Base-by-base conservation (phyloP, 2,888 invertebrate genomes). In the Drosophila paracracens region DNA sequence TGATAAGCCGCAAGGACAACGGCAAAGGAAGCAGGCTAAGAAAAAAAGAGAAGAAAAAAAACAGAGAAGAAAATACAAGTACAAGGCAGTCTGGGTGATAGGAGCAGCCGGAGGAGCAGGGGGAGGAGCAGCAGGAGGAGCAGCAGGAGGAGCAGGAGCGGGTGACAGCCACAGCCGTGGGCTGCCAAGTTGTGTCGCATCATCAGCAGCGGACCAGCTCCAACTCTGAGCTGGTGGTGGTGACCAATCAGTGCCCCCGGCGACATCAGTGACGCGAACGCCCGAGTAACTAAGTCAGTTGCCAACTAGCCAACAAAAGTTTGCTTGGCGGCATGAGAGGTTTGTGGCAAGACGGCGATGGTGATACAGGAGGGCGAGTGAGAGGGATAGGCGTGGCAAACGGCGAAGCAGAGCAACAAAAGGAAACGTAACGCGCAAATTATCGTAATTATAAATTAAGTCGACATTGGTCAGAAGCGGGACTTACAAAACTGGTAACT, bases 1-100 rank as follows among this genome's bases (percentile, higher is more conserved):
- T 88, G 88, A 89, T 89, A 89, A 89, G 91, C 91, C 88, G 89
- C 91, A 89, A 91, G 86, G 90, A 89, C 89, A 90, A 82, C 90
- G 86, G 59, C 69, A 73, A 58, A 64, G 56, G 48, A 54, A 58
- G 60, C 50, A 36, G 46, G 50, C 31, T 31, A 43, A 10, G 13
- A 40, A 31, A n/a, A n/a, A 66, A 58, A 60, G 0, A 61, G 50
- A 51, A 61, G 8, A 38, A 21, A 7, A 25, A 67, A 38, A 52
- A 60, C 46, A 46, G 25, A 46, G 46, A 18, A 38, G 48, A 38
- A 31, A 57, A 52, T 61, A 57, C 43, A 57, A 43, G 33, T 57
- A 21, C 31, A 53, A 35, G 40, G 36, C n/a, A 38, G 38, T 27
- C 27, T 38, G 43, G 21, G 18, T 33, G 13, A 5, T 7, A n/a